Conservation (phyloP, 2,797 vertebrate genomes). For the Mormyrus proboscirostris region DNA sequence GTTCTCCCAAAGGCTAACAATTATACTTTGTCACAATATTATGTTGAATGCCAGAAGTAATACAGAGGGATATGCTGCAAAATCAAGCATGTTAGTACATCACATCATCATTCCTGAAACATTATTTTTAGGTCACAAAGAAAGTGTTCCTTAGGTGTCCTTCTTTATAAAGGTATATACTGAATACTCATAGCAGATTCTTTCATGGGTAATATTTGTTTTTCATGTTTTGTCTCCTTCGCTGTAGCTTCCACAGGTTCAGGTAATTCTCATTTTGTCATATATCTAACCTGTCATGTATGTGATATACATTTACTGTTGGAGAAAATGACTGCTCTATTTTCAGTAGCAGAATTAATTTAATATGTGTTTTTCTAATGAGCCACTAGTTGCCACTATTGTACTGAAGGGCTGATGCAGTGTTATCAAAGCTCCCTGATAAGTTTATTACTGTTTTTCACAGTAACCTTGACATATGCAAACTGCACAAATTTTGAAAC, state of each 20-base stretch:
- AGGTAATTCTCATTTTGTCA: conserved; percentile 72
- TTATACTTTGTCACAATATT: not conserved
- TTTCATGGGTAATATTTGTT: not conserved
- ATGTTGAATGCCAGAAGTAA: not conserved
- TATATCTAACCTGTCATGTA: not conserved
- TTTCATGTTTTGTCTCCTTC: not conserved
- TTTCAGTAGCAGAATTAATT: not conserved
- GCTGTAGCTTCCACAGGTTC: conserved; percentile 89
- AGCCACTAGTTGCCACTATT: not conserved
- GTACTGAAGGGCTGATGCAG: not conserved
- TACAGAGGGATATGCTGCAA: not conserved
- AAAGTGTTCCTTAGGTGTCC: not conserved
- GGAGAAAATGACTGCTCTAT: not conserved
- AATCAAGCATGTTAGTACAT: not conserved
- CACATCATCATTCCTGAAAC: not conserved
- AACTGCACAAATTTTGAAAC: not conserved
- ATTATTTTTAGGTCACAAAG: not conserved
- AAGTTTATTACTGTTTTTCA: not conserved
- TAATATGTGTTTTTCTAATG: not conserved
- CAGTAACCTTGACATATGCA: conserved; percentile 6
- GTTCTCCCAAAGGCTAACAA: not conserved
- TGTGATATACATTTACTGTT: not conserved
- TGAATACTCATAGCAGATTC: not conserved
- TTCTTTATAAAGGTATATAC: not conserved
- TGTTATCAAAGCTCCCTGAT: not conserved